Evolutionary conservation across 2,797 vertebrate species (phyloP), one percentile per base, ranked within the genome.

Genomic region (Avahi laniger): DNA sequence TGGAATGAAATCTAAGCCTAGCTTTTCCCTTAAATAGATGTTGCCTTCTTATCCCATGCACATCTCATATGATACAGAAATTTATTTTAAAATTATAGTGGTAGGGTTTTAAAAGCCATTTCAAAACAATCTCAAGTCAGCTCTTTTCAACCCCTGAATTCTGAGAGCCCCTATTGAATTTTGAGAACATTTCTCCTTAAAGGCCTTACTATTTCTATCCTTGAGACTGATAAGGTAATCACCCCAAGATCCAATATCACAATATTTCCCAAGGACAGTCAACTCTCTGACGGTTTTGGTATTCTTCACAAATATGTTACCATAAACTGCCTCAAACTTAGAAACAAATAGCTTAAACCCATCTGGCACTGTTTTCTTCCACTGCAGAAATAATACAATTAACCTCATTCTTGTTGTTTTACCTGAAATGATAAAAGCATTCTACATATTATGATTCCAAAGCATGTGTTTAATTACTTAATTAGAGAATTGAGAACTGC

Each of bases 381-480:
- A 76, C 22, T 83, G 57, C 28, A 85, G 52, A 76, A 91, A 92
- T 63, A 95, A 82, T 33, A 43, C 6, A 73, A 83, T 95, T 94
- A 91, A 91, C 46, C 48, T 70, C 73, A 14, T 95, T 94, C 80
- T 78, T 73, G 78, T 22, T 93, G 22, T 85, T 96, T 87, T 94
- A 96, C 70, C 78, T 96, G 82, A 38, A 97, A 89, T 78, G 43
- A 78, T 89, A 61, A 87, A 89, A 88, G 14, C 20, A 63, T 18
- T 93, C 14, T 76, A 41, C 1, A 67, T 73, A 70, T 89, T 92
- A 84, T 28, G 48, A 89, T 70, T 28, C 30, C 8, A 91, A 93
- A 96, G 46, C 46, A 94, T 96, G 84, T 97, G 82, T 67, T 83
- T 90, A 94, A 93, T 95, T 92, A 88, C 67, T 78, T 95, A 94